Conservation (phyloP, 1,140 invertebrate species). For the honey bee (Apis mellifera) region DNA sequence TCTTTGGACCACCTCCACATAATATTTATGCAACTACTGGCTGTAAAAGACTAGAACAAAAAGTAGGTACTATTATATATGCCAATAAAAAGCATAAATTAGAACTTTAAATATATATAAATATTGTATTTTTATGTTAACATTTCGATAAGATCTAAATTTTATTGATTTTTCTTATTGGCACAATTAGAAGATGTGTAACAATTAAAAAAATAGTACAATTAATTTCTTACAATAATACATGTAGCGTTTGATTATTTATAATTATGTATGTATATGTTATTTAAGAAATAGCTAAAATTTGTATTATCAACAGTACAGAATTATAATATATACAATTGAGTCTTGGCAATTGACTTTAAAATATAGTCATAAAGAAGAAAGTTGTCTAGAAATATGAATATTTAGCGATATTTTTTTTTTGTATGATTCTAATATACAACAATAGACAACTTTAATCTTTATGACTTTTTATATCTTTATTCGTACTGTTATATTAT, state of each 20-base stretch:
- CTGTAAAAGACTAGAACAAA: conserved; percentile 84
- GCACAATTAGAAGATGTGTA: conserved; percentile 73
- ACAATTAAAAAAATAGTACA: conserved; percentile 72
- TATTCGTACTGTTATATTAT: conserved; percentile 31
- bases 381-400: conserved; percentile 48
- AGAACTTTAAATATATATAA: conserved; percentile 22
- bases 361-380: conserved; percentile 53
- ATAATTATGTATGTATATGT: conserved; percentile 39
- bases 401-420: conserved; percentile 18
- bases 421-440: conserved; percentile 34
- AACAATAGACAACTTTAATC: conserved; percentile 50
- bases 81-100: conserved; percentile 9
- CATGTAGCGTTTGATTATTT: conserved; percentile 35
- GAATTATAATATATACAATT: conserved; percentile 60
- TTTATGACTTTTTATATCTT: conserved; percentile 46
- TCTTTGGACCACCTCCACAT: conserved; percentile 80
- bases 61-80: conserved; percentile 77
- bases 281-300: conserved; percentile 56
- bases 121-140: conserved; percentile 52
- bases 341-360: conserved; percentile 59
- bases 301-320: conserved; percentile 49
- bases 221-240: conserved; percentile 54
- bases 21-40: conserved; percentile 83
- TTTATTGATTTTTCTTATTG: conserved; percentile 76
- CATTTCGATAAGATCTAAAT: conserved; percentile 63